A percentile compares a stretch with the other conserved stretches of the same genome.
These are phyloP conservation scores for Electrophaes corylata DNA, from an alignment of 2,888 invertebrate species.

Conservation along the genomic window DNA sequence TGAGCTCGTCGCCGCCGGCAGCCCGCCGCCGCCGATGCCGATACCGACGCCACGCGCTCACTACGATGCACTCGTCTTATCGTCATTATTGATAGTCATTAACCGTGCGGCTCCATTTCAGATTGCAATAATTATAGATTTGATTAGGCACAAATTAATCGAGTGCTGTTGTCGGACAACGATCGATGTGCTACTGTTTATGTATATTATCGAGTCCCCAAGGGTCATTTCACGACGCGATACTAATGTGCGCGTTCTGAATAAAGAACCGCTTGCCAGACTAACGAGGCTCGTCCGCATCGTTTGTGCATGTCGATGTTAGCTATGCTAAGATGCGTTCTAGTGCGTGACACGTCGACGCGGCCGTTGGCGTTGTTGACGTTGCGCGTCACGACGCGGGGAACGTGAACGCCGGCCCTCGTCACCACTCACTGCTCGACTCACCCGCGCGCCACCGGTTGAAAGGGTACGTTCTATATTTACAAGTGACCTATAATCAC, in stretches of 20 bases:
- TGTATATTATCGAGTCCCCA: conserved; percentile 14
- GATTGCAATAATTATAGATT: conserved; percentile 43
- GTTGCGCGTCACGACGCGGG: conserved; percentile 78
- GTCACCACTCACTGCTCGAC: conserved; percentile 76
- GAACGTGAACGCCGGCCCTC: conserved; percentile 69
- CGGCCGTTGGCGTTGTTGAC: conserved; percentile 70
- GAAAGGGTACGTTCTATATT: conserved; percentile 81
- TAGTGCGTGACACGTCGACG: conserved; percentile 64
- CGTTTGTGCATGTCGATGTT: conserved; percentile 59
- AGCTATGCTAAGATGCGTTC: conserved; percentile 62
- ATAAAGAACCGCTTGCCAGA: conserved; percentile 10
- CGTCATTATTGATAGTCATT: conserved; percentile 71
- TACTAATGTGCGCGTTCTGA: conserved; percentile 14
- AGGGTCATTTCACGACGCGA: conserved; percentile 11
- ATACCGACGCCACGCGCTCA: conserved; percentile 61
- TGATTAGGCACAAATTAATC: conserved; percentile 46
- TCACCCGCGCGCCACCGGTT: conserved; percentile 77
- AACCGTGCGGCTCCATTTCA: conserved; percentile 51
- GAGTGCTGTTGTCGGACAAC: conserved; percentile 38
- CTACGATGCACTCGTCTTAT: conserved; percentile 65
- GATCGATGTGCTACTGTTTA: conserved; percentile 42
- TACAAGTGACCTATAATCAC: conserved; percentile 73
- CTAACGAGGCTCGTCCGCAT: conserved; percentile 21
- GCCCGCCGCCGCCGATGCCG: conserved; percentile 44
- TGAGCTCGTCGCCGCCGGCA: conserved; percentile 56